Conservation (phyloP, 2,113 vertebrate species). For the Cochlearius cochlearius region DNA sequence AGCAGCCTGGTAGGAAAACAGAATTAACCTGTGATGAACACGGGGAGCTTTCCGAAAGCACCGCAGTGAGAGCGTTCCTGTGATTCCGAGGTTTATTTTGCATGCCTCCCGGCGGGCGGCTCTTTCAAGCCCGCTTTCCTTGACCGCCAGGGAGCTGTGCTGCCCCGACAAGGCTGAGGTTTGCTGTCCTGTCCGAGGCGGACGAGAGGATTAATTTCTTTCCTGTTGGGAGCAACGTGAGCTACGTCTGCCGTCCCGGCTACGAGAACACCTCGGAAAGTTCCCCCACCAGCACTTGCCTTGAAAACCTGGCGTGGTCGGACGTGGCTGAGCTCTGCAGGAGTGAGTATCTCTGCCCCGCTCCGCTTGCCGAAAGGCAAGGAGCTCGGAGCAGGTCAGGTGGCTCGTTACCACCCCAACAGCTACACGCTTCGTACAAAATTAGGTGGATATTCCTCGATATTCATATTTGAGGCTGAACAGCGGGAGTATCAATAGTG, state of each 20-base stretch:
- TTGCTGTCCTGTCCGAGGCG: not conserved
- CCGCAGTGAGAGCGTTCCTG: fast-evolving
- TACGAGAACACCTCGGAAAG: constrained; percentile 24
- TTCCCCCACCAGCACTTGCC: constrained; percentile 30
- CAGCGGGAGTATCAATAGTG: not conserved
- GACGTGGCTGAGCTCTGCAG: constrained; percentile 29
- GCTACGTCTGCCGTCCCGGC: constrained; percentile 60
- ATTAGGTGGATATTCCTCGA: not conserved
- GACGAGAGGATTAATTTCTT: not conserved
- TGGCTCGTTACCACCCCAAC: fast-evolving
- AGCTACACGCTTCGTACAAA: fast-evolving
- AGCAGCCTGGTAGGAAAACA: fast-evolving
- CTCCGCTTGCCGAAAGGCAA: not conserved
- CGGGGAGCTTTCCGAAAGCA: fast-evolving
- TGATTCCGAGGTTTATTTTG: fast-evolving
- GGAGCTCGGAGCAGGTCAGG: not conserved
- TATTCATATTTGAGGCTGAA: fast-evolving
- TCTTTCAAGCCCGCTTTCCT: not conserved
- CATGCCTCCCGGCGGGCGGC: fast-evolving
- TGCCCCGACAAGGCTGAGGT: not conserved
- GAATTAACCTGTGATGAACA: fast-evolving
- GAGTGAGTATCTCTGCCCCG: constrained; percentile 31
- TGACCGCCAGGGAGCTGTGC: constrained; percentile 26
- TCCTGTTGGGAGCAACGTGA: not conserved
- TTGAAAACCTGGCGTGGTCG: constrained; percentile 26